Percentiles rank a stretch among this genome's conserved stretches.
Conservation (phyloP, 2,113 vertebrate genomes). For the Cygnus buccinator region DNA sequence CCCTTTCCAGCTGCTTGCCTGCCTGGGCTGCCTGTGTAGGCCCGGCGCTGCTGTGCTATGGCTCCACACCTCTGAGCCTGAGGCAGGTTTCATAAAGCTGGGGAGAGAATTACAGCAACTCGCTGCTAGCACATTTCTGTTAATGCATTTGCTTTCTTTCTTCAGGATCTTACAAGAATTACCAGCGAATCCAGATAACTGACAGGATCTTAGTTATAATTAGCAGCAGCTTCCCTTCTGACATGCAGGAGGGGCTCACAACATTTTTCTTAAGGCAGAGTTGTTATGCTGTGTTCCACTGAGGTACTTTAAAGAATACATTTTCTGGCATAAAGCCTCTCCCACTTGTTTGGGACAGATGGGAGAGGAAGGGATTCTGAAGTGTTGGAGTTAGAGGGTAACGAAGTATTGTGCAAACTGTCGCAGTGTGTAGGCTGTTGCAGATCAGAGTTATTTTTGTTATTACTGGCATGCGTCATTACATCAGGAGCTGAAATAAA, state of each 20-base stretch:
- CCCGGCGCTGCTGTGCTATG: background rate
- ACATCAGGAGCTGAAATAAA: background rate
- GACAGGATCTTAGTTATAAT: slow-evolving; percentile 55
- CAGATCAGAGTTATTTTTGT: slow-evolving; percentile 27
- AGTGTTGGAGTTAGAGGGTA: background rate
- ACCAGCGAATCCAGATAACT: slow-evolving; percentile 2
- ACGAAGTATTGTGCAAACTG: slow-evolving; percentile 8
- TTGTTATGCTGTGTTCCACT: slow-evolving; percentile 15
- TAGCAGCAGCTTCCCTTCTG: slow-evolving; percentile 39
- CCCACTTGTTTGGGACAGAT: slow-evolving; percentile 38
- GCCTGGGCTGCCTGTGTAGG: background rate
- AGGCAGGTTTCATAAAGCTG: background rate
- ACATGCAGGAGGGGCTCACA: background rate
- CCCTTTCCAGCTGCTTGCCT: background rate
- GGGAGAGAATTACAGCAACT: slow-evolving; percentile 4
- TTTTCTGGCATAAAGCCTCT: slow-evolving; percentile 34
- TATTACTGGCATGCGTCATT: background rate
- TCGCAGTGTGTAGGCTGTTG: background rate
- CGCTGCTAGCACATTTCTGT: slow-evolving; percentile 29
- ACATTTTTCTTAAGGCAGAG: slow-evolving; percentile 44
- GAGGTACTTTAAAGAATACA: background rate
- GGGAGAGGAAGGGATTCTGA: slow-evolving; percentile 12
- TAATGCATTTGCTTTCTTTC: slow-evolving; percentile 35
- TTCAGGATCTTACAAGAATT: slow-evolving; percentile 44
- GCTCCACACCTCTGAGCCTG: background rate